Evolutionary conservation across 1,140 invertebrate genomes (phyloP).

Genomic region (Charaxes varanes): DNA sequence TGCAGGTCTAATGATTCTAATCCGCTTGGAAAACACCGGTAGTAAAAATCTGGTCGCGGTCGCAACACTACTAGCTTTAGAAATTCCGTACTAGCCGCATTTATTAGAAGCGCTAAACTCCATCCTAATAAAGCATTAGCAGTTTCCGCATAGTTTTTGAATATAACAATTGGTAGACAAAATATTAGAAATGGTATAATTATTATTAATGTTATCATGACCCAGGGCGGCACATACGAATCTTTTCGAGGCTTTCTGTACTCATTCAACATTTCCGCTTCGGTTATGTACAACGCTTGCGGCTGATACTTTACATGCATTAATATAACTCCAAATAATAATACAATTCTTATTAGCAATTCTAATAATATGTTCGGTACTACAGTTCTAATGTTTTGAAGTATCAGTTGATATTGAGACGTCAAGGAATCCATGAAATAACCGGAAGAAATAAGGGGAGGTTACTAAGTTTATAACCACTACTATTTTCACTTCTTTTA

Average conservation of each 20-base stretch:
- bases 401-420: background rate
- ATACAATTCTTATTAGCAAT: constrained; percentile 17
- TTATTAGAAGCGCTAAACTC: constrained; percentile 80
- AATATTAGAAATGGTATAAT: constrained; percentile 76
- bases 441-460: no score
- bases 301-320: constrained; percentile 67
- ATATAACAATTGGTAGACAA: constrained; percentile 56
- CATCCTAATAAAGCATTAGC: constrained; percentile 36
- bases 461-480: no score
- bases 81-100: constrained; percentile 81
- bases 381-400: background rate
- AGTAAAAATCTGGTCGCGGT: constrained; percentile 88
- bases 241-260: constrained; percentile 83
- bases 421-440: background rate
- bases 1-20: constrained; percentile 71
- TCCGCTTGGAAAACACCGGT: constrained; percentile 87
- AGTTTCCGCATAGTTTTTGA: constrained; percentile 19
- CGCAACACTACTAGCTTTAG: constrained; percentile 85
- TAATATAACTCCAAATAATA: constrained; percentile 20
- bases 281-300: constrained; percentile 81
- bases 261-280: constrained; percentile 81
- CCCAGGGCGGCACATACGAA: constrained; percentile 78
- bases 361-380: constrained; percentile 19
- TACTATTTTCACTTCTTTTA: no score
- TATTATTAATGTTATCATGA: constrained; percentile 78